Evolutionary conservation across 2,113 vertebrate species (phyloP).

Genomic region (Tachycineta bicolor): DNA sequence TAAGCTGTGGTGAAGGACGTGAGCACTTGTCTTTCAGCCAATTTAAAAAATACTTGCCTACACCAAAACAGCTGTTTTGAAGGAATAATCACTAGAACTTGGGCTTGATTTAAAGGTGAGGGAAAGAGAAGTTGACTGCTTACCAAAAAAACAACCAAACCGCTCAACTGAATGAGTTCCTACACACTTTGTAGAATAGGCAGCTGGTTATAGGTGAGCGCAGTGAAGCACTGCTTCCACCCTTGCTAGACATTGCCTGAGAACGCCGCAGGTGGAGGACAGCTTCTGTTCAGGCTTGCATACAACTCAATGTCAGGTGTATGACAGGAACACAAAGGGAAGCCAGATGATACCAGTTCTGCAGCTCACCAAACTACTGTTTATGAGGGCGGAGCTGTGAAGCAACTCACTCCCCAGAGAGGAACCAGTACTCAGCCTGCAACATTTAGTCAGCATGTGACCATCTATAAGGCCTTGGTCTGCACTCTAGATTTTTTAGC

Average conservation of each 20-base stretch:
- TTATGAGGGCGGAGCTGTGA: background rate
- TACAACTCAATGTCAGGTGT: background rate
- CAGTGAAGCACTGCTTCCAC: background rate
- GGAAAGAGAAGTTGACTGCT: background rate
- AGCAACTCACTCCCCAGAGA: background rate
- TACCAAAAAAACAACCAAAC: background rate
- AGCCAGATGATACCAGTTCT: slow-evolving; percentile 32
- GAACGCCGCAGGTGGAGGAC: background rate
- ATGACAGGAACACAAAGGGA: background rate
- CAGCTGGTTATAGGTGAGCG: background rate
- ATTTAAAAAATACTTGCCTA: background rate
- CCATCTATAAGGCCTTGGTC: background rate
- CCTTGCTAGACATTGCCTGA: background rate
- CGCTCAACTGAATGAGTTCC: background rate
- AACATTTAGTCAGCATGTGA: background rate
- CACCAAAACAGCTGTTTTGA: background rate
- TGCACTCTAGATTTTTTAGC: background rate
- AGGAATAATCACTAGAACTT: background rate
- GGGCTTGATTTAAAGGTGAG: background rate
- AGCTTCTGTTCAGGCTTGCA: slow-evolving; percentile 41
- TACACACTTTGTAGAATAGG: background rate
- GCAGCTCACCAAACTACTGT: background rate
- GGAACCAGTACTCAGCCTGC: background rate
- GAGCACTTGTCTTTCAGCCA: background rate
- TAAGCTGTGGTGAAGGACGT: background rate